A percentile compares a stretch with the other conserved stretches of the same genome.
phyloP scores from a whole-genome alignment of 2,797 vertebrate genomes.

The Sebastes alutus region DNA sequence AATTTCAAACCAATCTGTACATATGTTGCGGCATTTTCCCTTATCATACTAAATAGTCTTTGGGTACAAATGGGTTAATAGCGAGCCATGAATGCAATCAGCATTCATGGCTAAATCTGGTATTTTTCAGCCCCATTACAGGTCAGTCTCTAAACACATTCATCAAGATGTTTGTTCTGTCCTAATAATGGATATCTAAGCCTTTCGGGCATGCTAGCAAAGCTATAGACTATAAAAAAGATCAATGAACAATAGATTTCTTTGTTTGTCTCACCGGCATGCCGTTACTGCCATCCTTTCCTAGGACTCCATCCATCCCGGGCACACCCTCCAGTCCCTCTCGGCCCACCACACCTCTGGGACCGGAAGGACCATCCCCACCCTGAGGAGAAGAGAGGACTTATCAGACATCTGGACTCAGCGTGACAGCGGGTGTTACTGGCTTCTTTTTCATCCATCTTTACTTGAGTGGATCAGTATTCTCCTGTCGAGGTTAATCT shows the following conservation, averaged over 20 bases:
- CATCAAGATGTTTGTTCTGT: background rate
- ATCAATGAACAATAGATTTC: background rate
- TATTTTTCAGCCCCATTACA: background rate
- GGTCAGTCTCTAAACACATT: background rate
- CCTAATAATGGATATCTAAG: background rate
- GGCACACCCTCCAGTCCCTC: constrained; percentile 91
- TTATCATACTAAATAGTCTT: no score
- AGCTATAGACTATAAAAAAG: background rate
- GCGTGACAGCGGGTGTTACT: background rate
- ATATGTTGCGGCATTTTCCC: no score
- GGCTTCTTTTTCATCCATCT: background rate
- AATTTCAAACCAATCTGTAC: no score
- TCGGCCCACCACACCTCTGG: constrained; percentile 93
- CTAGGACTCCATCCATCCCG: constrained; percentile 89
- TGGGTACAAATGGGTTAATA: background rate
- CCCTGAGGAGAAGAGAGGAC: constrained; percentile 66
- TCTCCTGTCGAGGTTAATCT: background rate
- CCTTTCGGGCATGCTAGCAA: background rate
- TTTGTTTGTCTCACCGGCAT: constrained; percentile 83
- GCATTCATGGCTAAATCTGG: background rate
- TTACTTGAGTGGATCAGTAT: background rate
- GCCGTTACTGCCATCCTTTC: constrained; percentile 89
- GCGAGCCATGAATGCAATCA: no score
- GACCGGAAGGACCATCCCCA: constrained; percentile 80
- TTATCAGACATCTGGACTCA: background rate